Conservation (phyloP, 64 coral and sea anemone genomes). For the Trachythela sp. region DNA sequence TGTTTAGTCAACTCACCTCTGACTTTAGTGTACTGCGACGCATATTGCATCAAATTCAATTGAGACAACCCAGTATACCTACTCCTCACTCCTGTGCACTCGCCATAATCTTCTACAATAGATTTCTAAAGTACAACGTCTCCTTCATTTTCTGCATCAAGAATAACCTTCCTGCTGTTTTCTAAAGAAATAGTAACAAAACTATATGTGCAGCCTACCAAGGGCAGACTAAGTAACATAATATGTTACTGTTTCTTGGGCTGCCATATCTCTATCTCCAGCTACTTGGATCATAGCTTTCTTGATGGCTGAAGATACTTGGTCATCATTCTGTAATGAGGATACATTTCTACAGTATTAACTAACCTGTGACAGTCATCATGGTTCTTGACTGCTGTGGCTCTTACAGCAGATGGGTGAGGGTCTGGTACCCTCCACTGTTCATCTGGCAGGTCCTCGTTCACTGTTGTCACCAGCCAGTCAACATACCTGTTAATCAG, state of each 20-base stretch:
- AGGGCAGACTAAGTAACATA: not conserved
- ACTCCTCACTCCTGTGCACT: not conserved
- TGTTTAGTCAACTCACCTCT: too few species aligned
- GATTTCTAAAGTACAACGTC: not conserved
- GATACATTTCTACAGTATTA: not conserved
- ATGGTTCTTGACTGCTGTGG: not conserved
- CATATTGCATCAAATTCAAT: not conserved
- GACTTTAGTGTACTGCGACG: not conserved
- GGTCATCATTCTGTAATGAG: too few species aligned
- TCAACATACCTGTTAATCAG: too few species aligned
- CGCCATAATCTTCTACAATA: not conserved
- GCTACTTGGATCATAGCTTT: not conserved
- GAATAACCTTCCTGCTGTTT: not conserved
- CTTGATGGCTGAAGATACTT: too few species aligned
- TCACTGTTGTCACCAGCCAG: too few species aligned
- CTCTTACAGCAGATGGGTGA: too few species aligned
- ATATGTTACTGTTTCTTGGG: not conserved
- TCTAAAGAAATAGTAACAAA: constrained; percentile 10
- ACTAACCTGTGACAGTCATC: not conserved
- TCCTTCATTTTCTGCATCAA: not conserved
- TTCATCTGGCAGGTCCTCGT: too few species aligned
- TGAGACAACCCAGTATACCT: not conserved
- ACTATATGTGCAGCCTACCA: not conserved
- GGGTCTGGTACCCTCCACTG: too few species aligned
- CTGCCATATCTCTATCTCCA: not conserved